Conservation (phyloP, 2,888 invertebrate genomes). For the Hypercompe scribonia region DNA sequence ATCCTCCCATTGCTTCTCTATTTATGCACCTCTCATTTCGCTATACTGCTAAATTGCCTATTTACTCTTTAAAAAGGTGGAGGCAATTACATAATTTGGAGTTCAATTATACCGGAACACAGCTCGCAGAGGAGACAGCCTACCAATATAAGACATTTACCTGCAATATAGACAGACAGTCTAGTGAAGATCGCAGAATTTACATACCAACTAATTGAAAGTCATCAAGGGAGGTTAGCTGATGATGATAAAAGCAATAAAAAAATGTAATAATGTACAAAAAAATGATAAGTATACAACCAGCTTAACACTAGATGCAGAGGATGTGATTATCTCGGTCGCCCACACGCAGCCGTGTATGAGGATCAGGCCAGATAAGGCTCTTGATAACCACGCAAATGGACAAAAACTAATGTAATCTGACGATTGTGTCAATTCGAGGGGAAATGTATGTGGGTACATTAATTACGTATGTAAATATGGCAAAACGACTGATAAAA, state of each 20-base stretch:
- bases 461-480: slow-evolving; percentile 5
- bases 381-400: slow-evolving; percentile 34
- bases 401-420: slow-evolving; percentile 39
- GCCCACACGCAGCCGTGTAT: slow-evolving; percentile 31
- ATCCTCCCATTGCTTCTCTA: background rate
- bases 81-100: background rate
- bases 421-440: slow-evolving; percentile 26
- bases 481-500: background rate
- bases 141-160: background rate
- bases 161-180: background rate
- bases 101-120: background rate
- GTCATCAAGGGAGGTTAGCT: background rate
- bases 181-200: background rate
- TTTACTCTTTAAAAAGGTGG: background rate
- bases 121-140: background rate
- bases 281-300: background rate
- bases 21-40: background rate
- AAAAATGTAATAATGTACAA: background rate
- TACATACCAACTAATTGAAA: background rate
- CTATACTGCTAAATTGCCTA: background rate
- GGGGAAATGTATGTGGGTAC: slow-evolving; percentile 23
- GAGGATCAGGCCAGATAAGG: slow-evolving; percentile 40
- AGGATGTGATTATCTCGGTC: slow-evolving; percentile 31
- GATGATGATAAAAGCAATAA: background rate
- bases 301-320: slow-evolving; percentile 21